These are phyloP conservation scores for Onychomys torridus DNA, from an alignment of 2,797 vertebrate genomes.

Conservation along the genomic window DNA sequence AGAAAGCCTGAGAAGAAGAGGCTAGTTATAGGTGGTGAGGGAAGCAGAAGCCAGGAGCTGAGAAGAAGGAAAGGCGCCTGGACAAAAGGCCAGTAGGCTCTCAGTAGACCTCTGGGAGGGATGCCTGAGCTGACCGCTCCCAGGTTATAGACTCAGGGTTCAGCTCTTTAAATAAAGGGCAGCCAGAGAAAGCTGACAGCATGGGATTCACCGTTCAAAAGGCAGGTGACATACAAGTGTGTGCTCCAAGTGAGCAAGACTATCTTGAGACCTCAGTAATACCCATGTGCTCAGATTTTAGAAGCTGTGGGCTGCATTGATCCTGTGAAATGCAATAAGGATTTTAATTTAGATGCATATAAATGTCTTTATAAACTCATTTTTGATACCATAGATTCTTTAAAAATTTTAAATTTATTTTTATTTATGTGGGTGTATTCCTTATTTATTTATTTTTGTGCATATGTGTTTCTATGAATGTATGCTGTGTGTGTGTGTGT, in stretches of 20 bases:
- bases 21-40: not conserved
- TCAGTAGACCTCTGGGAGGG: not conserved
- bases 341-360: not conserved
- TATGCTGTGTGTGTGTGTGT: not conserved
- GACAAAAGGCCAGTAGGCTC: not conserved
- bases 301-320: not conserved
- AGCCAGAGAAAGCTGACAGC: not conserved
- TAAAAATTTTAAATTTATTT: conserved; percentile 18
- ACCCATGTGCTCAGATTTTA: not conserved
- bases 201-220: not conserved
- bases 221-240: not conserved
- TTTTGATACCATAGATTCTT: conserved; percentile 5
- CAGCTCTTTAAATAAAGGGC: conserved; percentile 22
- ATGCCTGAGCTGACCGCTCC: not conserved
- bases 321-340: not conserved
- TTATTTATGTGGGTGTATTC: not conserved
- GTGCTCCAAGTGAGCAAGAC: not conserved
- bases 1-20: not conserved
- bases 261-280: not conserved
- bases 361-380: not conserved
- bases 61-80: not conserved
- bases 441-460: not conserved
- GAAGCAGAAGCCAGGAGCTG: not conserved
- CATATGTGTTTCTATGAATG: not conserved
- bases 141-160: not conserved